Percentiles rank a stretch among this genome's conserved stretches.
Evolutionary conservation across 1,140 invertebrate species (phyloP).

Genomic region (Physella acuta): DNA sequence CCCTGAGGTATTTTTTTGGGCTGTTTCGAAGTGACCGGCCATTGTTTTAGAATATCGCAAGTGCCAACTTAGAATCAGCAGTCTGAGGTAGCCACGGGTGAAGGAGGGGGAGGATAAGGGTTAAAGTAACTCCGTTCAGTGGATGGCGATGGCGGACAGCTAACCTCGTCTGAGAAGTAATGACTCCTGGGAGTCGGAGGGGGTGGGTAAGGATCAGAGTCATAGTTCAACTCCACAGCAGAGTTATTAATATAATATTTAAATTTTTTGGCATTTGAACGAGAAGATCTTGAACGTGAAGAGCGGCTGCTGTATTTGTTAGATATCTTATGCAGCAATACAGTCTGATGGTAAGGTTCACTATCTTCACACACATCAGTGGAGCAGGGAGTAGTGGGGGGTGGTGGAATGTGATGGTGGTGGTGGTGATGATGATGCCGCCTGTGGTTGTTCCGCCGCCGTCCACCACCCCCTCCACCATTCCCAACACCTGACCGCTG

Average conservation of each 20-base stretch:
- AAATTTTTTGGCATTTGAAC: slow-evolving; percentile 27
- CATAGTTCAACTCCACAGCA: slow-evolving; percentile 65
- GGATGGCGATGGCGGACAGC: slow-evolving; percentile 76
- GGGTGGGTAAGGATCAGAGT: slow-evolving; percentile 73
- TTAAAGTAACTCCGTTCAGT: slow-evolving; percentile 68
- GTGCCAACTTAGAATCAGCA: slow-evolving; percentile 42
- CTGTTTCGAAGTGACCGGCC: too few relatives aligned
- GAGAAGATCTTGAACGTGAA: neutral
- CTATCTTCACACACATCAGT: slow-evolving; percentile 88
- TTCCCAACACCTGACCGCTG: slow-evolving; percentile 9
- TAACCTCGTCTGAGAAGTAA: slow-evolving; percentile 69
- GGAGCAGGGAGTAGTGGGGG: slow-evolving; percentile 90
- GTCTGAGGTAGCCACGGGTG: slow-evolving; percentile 63
- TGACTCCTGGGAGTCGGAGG: slow-evolving; percentile 76
- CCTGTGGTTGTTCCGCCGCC: slow-evolving; percentile 24
- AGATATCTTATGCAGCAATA: slow-evolving; percentile 7
- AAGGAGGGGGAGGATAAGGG: slow-evolving; percentile 73
- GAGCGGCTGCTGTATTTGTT: slow-evolving; percentile 14
- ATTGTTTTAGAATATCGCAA: too few relatives aligned
- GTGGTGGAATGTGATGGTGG: slow-evolving; percentile 82
- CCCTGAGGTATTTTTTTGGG: too few relatives aligned
- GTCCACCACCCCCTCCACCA: slow-evolving; percentile 6
- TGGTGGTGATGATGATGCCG: slow-evolving; percentile 60
- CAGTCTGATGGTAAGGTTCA: slow-evolving; percentile 50
- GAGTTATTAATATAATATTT: slow-evolving; percentile 45